Base-by-base conservation (phyloP, 2,113 vertebrate species). In the Hiodon alosoides region DNA sequence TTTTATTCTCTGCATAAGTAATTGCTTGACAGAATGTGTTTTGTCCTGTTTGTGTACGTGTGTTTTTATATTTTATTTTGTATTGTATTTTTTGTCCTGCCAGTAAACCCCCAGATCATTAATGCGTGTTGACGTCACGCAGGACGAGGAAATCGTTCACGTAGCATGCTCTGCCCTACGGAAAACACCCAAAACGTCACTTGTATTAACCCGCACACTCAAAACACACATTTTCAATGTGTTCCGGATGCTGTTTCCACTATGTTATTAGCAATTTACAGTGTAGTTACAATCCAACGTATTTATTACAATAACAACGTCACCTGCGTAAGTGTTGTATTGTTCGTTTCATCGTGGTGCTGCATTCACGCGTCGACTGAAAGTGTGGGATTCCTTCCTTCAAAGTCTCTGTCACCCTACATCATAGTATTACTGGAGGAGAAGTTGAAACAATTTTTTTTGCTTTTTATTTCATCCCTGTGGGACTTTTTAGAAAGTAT, bases 401-500 rank as follows among this genome's bases (percentile, higher is more conserved):
- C 13, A 31, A 10, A 53, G 7, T 74, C 82, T 71, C 82, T 75
- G 77, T 73, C 81, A 84, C 75, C 79, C 79, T 87, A 83, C 81
- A 76, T 86, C 86, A 72, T 62, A 11, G 86, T 89, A 87, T 82
- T 89, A 87, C 72, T 81, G 82, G 84, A 84, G 60, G 78, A 71
- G 77, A 69, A 67, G 81, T 74, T 73, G 67, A 79, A 82, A 62
- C 58, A 80, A 82, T 52, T 73, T 79, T 72, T 54, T 47, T 64
- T 70, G 58, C 31, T 79, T 83, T 89, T 89, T 77, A 90, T 87
- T 90, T 96, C 91, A 93, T 97, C 93, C 94, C 94, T 9, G 90
- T 95, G 94, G 94, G 95, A 95, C 90, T 90, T 83, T 83, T 86
- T 61, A 90, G 81, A 69, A 31, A 31, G 76, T 79, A 53, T 83